Conservation (phyloP, 2,888 invertebrate genomes). For the Dimorphilus gyrociliatus region DNA sequence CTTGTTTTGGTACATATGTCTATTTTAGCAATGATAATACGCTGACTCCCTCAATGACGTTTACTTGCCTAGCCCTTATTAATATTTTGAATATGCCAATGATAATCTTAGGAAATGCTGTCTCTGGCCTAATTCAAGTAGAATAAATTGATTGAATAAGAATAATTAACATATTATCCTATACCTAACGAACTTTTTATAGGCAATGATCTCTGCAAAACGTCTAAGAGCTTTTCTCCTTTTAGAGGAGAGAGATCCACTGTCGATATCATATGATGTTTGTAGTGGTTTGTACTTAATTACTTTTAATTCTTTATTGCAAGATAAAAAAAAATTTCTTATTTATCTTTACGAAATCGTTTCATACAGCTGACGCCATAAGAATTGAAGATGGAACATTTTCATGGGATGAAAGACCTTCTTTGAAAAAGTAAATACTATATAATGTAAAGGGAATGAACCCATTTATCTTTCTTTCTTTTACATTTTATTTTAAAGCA, state of each 20-base stretch:
- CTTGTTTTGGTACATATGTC: too few species aligned
- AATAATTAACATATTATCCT: too few species aligned
- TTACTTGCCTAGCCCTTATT: too few species aligned
- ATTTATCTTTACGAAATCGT: constrained; percentile 2
- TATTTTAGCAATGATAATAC: too few species aligned
- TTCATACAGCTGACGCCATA: constrained; percentile 8
- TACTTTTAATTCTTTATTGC: constrained; percentile 4
- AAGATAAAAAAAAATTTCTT: too few species aligned
- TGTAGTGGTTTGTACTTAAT: neutral
- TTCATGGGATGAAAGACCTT: constrained; percentile 12
- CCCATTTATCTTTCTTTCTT: neutral
- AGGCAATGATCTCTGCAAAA: constrained; percentile 29
- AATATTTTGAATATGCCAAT: too few species aligned
- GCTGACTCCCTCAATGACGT: too few species aligned
- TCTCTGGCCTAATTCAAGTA: too few species aligned
- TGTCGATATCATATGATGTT: neutral
- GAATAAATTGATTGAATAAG: too few species aligned
- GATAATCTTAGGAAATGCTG: too few species aligned
- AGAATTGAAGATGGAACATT: constrained; percentile 12
- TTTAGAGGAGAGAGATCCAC: constrained; percentile 20
- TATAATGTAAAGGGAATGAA: neutral
- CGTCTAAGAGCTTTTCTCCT: constrained; percentile 26
- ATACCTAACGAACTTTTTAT: too few species aligned
- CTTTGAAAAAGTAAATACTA: constrained; percentile 6
- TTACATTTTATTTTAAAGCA: constrained; percentile 40